These are phyloP conservation scores for Sinelater perroti DNA, from an alignment of 2,888 invertebrate genomes.

Conservation along the genomic window DNA sequence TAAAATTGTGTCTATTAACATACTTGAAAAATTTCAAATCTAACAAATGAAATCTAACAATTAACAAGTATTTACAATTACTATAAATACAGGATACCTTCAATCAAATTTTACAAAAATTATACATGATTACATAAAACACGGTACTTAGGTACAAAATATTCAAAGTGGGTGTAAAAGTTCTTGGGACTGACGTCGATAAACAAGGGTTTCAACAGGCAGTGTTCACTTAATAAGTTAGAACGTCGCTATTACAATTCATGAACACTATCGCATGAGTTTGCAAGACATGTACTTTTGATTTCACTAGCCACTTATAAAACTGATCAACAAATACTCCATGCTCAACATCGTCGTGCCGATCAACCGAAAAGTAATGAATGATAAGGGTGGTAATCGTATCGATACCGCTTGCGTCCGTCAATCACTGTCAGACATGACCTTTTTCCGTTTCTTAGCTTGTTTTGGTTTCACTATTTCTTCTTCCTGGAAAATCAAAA, in stretches of 20 bases:
- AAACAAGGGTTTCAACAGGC: constrained; percentile 49
- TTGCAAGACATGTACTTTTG: constrained; percentile 36
- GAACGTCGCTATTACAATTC: constrained; percentile 15
- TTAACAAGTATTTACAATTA: constrained; percentile 59
- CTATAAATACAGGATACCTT: constrained; percentile 51
- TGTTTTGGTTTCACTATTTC: constrained; percentile 91
- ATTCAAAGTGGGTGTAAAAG: constrained; percentile 33
- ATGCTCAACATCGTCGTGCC: constrained; percentile 13
- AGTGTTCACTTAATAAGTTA: constrained; percentile 47
- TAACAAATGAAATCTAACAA: constrained; percentile 54
- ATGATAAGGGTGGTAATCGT: constrained; percentile 17
- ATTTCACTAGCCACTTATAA: constrained; percentile 47
- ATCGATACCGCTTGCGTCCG: constrained; percentile 55
- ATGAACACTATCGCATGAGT: constrained; percentile 10
- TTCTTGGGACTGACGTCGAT: constrained; percentile 46
- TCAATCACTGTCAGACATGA: constrained; percentile 94
- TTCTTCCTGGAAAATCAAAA: constrained; percentile 71
- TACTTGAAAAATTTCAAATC: constrained; percentile 44
- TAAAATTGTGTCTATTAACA: constrained; percentile 48
- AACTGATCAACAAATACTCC: constrained; percentile 32
- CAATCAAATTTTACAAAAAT: constrained; percentile 45
- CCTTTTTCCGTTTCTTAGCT: constrained; percentile 91
- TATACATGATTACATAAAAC: constrained; percentile 19
- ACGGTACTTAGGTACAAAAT: constrained; percentile 28
- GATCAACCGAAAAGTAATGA: constrained; percentile 22